Evolutionary conservation across 1,140 invertebrate genomes (phyloP), one percentile per base, ranked within the genome.

Genomic region (Pseudomyrmex dendroicus): DNA sequence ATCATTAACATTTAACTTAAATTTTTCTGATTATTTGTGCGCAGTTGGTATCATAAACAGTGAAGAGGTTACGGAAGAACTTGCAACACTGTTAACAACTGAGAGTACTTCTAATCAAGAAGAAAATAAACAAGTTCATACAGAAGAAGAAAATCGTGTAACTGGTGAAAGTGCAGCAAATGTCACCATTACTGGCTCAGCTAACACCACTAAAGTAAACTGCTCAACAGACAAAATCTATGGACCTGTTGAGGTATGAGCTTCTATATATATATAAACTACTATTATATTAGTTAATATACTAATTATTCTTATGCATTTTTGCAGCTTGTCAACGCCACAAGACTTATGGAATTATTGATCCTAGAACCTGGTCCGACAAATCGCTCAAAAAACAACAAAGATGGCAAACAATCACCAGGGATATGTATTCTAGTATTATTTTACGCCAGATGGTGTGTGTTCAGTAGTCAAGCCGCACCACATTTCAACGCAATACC

Each of bases 361-460:
- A 94, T 95, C 84, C 87, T 94, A 78, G 95, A 95, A 90, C 94
- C 94, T 82, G 95, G 94, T 88, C 91, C 95, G 54, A 94, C 93
- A 17, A 95, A 93, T 89, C 93, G 94, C 74, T 92, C 90, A 1
- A 91, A 88, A 89, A 93, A 83, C 50, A 84, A 77, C 0, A 92
- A 93, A 66, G 91, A 93, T 70, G 87, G 87, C 57, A 95, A 94
- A 67, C 91, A 94, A 82, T 94, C 93, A 17, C 94, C 95, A 44
- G 96, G 95, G n/a, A 94, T 96, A 76, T 99, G 98, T 95, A 95
- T 96, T 67, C 87, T 98, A 15, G 96, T 99, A 0, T 94, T 99
- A 82, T 99, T 99, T 93, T 99, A 97, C 94, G 97, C 98, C 0
- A 96, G 96, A 66, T 97, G 97, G 92, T 99, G 98, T 93, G 96